These are phyloP conservation scores for Dicrurus megarhynchus DNA, from an alignment of 2,113 vertebrate species.

Conservation along the genomic window DNA sequence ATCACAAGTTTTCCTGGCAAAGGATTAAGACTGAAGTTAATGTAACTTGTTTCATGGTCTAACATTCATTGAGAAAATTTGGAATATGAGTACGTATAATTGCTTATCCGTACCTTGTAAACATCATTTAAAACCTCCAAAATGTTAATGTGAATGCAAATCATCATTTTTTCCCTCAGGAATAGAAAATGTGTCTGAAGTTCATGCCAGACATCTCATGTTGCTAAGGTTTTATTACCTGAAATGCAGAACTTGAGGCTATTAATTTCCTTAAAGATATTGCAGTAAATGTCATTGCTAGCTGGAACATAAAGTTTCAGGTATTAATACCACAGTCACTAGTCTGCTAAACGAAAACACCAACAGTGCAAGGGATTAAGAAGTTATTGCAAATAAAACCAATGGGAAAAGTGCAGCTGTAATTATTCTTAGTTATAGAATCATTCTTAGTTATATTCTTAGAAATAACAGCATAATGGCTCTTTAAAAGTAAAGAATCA, in stretches of 20 bases:
- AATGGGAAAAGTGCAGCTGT: background rate
- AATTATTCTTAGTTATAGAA: background rate
- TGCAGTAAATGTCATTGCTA: background rate
- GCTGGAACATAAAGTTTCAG: background rate
- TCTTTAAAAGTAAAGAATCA: background rate
- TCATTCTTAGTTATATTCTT: background rate
- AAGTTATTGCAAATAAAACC: background rate
- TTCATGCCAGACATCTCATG: background rate
- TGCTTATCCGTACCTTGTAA: background rate
- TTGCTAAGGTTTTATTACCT: background rate
- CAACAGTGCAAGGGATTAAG: background rate
- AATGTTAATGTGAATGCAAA: slow-evolving; percentile 22
- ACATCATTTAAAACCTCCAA: background rate
- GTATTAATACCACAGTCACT: background rate
- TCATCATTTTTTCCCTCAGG: background rate
- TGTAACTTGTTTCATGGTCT: background rate
- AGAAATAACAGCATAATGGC: background rate
- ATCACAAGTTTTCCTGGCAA: background rate
- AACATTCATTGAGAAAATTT: background rate
- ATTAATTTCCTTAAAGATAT: slow-evolving; percentile 10
- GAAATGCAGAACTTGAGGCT: background rate
- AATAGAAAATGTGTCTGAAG: slow-evolving; percentile 3
- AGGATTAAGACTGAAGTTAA: background rate
- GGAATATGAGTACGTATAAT: background rate
- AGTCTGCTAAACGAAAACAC: background rate